These are phyloP conservation scores for Lytechinus pictus DNA, from an alignment of 35 echinoderm and acorn worm species.

Conservation along the genomic window DNA sequence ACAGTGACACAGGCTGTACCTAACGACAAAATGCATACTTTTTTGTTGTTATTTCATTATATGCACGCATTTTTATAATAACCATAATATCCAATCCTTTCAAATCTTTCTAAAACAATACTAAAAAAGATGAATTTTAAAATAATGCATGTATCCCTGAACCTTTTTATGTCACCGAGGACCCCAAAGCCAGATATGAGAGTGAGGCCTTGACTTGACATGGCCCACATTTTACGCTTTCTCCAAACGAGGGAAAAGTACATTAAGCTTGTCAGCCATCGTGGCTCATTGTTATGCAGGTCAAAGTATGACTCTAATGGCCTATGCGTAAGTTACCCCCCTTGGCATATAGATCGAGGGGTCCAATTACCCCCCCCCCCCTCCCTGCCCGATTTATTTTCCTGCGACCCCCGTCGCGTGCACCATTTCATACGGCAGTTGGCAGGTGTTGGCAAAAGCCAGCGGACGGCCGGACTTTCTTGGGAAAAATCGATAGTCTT, in stretches of 20 bases:
- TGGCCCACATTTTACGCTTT: not conserved
- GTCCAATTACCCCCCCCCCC: not conserved
- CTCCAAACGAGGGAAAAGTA: not conserved
- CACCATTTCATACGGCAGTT: not conserved
- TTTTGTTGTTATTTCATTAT: no score
- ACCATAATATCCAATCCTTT: no score
- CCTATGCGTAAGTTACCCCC: not conserved
- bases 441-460: not conserved
- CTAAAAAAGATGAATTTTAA: no score
- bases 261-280: not conserved
- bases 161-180: no score
- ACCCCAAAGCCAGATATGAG: no score
- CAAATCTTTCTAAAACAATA: no score
- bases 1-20: no score
- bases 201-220: no score
- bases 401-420: not conserved
- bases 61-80: no score
- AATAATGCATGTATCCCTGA: no score
- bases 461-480: not conserved
- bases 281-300: not conserved
- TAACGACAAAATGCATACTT: no score
- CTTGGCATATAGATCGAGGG: not conserved
- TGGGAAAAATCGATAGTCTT: not conserved
- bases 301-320: conserved; percentile 4
- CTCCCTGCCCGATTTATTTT: not conserved